phyloP scores from a whole-genome alignment of 2,888 invertebrate genomes.

The Aphidius colemani region DNA sequence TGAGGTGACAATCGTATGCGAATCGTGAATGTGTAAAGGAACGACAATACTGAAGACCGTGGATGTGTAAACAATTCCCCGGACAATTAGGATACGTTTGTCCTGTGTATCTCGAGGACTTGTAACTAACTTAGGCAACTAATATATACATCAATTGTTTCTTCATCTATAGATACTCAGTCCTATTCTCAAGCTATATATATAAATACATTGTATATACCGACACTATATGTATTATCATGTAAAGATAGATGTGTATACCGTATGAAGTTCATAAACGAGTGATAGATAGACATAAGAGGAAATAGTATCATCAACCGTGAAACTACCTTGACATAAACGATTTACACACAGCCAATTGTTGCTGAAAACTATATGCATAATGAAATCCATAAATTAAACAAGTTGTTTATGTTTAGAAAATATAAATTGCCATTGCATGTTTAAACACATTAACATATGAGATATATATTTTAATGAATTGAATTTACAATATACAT shows the following conservation, averaged over 20 bases:
- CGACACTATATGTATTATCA: neutral
- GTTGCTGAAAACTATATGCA: too few relatives aligned
- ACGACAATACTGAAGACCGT: slow-evolving; percentile 29
- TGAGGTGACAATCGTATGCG: neutral
- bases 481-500: too few relatives aligned
- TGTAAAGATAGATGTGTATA: neutral
- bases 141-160: slow-evolving; percentile 17
- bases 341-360: too few relatives aligned
- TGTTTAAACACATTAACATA: too few relatives aligned
- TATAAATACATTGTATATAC: neutral
- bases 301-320: neutral
- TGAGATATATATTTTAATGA: too few relatives aligned
- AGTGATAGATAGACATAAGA: too few relatives aligned
- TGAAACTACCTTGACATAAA: neutral
- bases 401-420: too few relatives aligned
- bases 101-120: slow-evolving; percentile 47
- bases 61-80: slow-evolving; percentile 49
- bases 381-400: too few relatives aligned
- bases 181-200: slow-evolving; percentile 21
- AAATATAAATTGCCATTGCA: too few relatives aligned
- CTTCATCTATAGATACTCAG: slow-evolving; percentile 25
- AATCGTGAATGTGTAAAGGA: neutral
- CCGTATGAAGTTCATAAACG: neutral
- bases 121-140: slow-evolving; percentile 47
- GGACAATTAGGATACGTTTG: slow-evolving; percentile 51